These are phyloP conservation scores for Heliconius hewitsoni DNA, from an alignment of 1,140 invertebrate genomes.

Conservation along the genomic window DNA sequence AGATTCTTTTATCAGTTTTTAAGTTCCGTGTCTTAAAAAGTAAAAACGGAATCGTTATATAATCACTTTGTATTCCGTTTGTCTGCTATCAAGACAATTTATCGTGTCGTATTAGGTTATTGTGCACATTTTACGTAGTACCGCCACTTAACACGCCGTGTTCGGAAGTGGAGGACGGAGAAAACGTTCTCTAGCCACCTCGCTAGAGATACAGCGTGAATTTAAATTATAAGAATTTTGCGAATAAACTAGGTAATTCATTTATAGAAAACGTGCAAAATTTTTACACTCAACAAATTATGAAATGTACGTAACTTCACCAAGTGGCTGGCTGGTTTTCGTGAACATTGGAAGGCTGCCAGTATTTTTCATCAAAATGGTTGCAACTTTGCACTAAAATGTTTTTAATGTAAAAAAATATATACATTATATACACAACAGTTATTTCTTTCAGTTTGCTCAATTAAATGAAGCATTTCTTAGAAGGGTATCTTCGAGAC, in stretches of 20 bases:
- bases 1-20: background rate
- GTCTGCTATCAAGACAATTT: no score
- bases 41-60: no score
- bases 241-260: background rate
- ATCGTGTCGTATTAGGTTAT: no score
- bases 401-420: constrained; percentile 24
- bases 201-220: no score
- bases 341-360: constrained; percentile 20
- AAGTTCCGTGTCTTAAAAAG: no score
- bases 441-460: background rate
- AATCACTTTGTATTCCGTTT: no score
- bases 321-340: constrained; percentile 9
- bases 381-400: constrained; percentile 16
- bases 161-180: no score
- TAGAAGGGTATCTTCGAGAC: background rate
- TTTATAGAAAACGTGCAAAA: background rate
- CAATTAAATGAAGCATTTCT: background rate
- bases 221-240: no score
- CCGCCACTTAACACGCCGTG: no score
- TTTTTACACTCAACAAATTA: constrained; percentile 16
- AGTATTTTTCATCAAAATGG: constrained; percentile 31
- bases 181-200: no score
- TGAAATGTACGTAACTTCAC: constrained; percentile 17
- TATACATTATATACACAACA: constrained; percentile 15
- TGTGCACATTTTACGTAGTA: no score